Conservation (phyloP, 2,797 vertebrate species). For the Anguilla obscura region DNA sequence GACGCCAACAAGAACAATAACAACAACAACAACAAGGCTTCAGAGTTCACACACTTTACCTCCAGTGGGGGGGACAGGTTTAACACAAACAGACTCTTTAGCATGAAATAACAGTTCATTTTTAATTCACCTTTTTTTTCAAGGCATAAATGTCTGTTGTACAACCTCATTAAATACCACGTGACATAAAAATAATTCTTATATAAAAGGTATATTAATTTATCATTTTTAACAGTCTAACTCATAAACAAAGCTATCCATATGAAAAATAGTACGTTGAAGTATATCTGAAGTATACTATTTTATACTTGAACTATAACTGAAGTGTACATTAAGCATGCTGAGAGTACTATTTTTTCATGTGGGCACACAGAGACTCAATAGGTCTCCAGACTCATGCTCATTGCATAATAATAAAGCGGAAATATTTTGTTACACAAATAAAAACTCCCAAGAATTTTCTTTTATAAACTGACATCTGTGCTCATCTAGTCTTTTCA, state of each 20-base stretch:
- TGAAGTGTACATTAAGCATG: no score
- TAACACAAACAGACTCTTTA: background rate
- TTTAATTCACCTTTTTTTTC: background rate
- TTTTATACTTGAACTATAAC: no score
- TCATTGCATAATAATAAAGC: background rate
- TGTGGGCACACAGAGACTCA: no score
- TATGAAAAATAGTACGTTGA: no score
- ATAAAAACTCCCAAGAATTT: background rate
- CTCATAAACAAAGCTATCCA: no score
- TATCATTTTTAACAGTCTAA: no score
- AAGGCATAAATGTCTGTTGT: background rate
- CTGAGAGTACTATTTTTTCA: no score
- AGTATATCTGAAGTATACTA: no score
- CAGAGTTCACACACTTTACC: background rate
- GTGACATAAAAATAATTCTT: no score
- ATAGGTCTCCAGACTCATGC: background rate
- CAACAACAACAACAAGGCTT: background rate
- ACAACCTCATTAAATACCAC: background rate
- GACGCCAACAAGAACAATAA: background rate
- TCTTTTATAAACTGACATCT: background rate
- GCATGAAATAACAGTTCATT: no score
- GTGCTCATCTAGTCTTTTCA: background rate
- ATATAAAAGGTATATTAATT: no score
- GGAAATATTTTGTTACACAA: background rate
- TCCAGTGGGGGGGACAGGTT: background rate